These are phyloP conservation scores for Aphelinus certus DNA, from an alignment of 1,140 invertebrate species.

Conservation along the genomic window DNA sequence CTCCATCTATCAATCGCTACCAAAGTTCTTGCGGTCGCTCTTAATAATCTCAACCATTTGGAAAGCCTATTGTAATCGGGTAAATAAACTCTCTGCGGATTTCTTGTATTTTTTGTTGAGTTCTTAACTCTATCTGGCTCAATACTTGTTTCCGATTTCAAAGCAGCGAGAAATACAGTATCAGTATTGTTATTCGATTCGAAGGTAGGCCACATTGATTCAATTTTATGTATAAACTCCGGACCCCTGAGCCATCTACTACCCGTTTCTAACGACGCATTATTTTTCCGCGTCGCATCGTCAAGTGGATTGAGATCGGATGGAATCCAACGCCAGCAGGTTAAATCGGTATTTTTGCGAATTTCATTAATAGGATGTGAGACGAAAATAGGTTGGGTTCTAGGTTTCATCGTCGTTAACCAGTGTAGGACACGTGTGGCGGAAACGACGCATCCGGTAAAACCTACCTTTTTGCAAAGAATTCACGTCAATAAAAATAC, in stretches of 20 bases:
- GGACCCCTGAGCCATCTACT: constrained; percentile 7
- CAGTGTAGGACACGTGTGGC: constrained; percentile 13
- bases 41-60: not conserved
- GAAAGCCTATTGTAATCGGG: not conserved
- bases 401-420: not conserved
- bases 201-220: not conserved
- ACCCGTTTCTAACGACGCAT: not conserved
- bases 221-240: not conserved
- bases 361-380: constrained; percentile 8
- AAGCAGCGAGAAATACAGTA: not conserved
- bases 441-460: no score
- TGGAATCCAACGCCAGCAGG: constrained; percentile 11
- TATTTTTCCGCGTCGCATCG: not conserved
- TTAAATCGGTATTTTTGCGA: not conserved
- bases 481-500: no score
- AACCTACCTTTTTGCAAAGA: no score
- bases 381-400: not conserved
- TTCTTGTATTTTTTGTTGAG: not conserved
- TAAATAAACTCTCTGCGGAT: not conserved
- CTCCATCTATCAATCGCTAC: not conserved
- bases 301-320: not conserved
- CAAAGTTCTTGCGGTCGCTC: not conserved
- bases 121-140: not conserved
- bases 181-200: not conserved
- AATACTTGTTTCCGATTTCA: not conserved